Percentiles rank a stretch among this genome's conserved stretches.
Evolutionary conservation across 1,140 invertebrate species (phyloP).

Genomic region (Papilio helenus): DNA sequence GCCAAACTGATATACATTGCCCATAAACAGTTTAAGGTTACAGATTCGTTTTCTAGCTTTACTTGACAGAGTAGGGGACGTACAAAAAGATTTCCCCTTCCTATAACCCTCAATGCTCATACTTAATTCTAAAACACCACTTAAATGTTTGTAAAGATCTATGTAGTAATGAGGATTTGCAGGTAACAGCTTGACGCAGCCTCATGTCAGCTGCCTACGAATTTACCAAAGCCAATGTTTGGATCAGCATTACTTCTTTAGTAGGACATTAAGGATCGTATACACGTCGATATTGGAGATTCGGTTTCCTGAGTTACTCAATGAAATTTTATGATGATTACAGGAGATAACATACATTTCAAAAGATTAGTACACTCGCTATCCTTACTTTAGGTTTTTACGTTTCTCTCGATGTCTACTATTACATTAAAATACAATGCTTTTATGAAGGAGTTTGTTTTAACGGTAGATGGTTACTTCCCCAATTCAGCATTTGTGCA

Average conservation of each 20-base stretch:
- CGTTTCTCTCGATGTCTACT: constrained; percentile 2
- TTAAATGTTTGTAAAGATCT: too few species aligned
- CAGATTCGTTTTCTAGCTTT: too few species aligned
- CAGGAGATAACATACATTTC: constrained; percentile 20
- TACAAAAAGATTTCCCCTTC: too few species aligned
- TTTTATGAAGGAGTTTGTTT: constrained; percentile 8
- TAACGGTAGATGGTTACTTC: background rate
- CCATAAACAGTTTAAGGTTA: too few species aligned
- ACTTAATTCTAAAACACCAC: too few species aligned
- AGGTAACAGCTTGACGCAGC: background rate
- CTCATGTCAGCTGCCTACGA: constrained; percentile 12
- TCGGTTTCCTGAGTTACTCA: constrained; percentile 34
- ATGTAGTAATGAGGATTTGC: background rate
- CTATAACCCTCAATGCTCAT: too few species aligned
- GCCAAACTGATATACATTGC: background rate
- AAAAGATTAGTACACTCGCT: background rate
- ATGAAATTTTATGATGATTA: constrained; percentile 34
- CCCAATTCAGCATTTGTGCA: background rate
- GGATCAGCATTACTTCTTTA: constrained; percentile 36
- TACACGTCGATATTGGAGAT: constrained; percentile 22
- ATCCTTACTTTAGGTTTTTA: background rate
- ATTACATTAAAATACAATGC: constrained; percentile 14
- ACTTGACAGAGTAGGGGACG: too few species aligned
- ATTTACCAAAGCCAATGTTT: constrained; percentile 17
- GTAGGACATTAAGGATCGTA: constrained; percentile 34